Evolutionary conservation across 1,140 invertebrate genomes (phyloP), one percentile per base, ranked within the genome.

Genomic region (Samia ricini): DNA sequence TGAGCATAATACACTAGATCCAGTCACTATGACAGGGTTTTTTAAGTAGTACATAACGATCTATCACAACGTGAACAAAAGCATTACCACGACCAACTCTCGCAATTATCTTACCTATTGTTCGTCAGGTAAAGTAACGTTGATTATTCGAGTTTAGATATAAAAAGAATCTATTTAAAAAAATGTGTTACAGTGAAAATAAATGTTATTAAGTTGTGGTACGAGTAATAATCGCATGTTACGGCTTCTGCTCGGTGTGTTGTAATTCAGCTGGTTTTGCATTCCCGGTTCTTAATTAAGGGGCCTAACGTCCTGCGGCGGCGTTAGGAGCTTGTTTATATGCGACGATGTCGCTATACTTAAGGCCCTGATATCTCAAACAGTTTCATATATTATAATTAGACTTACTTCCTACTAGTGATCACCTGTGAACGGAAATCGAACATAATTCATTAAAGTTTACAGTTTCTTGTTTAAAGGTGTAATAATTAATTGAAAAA

Each of bases 241-340:
- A 55, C 56, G 20, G 55, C 29, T 18, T 10, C 19, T 2, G 6
- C 26, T 22, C 60, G 18, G 42, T 23, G 20, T 23, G 7, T 19
- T 36, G 60, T 61, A 66, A 58, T 66, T 61, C 55, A 61, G 60
- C 36, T 58, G 58, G 58, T 65, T 65, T 65, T 61, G 56, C 64
- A 61, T 66, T 66, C 61, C 60, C 60, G 10, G 55, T 48, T 64
- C 63, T 66, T 66, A 66, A 66, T 66, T 66, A 66, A 66, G 60
- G 49, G 60, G 64, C 33, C 20, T 36, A 56, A 50, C 60, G 64
- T 66, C 55, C 64, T 66, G 64, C 29, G 64, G 64, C 33, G 22
- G 51, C 49, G 63, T 69, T 64, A 65, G 22, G 56, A 52, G 42
- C 60, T 69, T 69, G 68, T 69, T 69, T 69, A 65, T 64, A 69